Evolutionary conservation across 2,113 vertebrate species (phyloP).

Genomic region (Hyperoodon ampullatus): DNA sequence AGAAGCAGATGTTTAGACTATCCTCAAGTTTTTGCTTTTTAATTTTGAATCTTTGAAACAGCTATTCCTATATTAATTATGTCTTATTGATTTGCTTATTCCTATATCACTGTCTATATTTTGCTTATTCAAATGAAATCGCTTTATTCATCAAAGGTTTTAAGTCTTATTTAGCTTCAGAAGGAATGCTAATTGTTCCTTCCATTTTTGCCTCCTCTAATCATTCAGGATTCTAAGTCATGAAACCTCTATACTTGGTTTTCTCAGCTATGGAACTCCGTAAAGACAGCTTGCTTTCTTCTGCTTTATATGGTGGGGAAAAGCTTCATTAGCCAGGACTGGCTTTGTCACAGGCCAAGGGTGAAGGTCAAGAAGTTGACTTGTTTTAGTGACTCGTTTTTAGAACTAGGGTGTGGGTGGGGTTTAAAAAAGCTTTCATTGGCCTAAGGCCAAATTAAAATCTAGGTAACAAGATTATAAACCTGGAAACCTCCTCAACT

Average conservation of each 20-base stretch:
- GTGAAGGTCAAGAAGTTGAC: constrained; percentile 18
- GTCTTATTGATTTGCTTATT: background rate
- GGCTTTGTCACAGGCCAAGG: background rate
- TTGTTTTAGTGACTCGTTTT: background rate
- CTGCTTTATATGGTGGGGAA: background rate
- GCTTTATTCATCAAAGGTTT: background rate
- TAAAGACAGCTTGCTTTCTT: background rate
- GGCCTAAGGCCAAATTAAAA: constrained; percentile 23
- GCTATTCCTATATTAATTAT: background rate
- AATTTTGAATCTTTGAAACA: background rate
- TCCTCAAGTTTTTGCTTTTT: background rate
- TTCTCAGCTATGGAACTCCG: background rate
- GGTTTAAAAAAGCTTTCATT: constrained; percentile 18
- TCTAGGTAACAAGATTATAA: background rate
- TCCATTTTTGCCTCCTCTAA: background rate
- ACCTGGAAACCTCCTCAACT: background rate
- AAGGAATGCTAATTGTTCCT: background rate
- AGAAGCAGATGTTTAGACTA: background rate
- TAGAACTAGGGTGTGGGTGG: background rate
- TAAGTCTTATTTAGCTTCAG: background rate
- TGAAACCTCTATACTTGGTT: background rate
- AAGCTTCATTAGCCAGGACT: background rate
- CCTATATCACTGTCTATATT: background rate
- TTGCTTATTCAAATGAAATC: background rate
- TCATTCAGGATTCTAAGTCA: background rate